These are phyloP conservation scores for Meandrina meandrites DNA, from an alignment of 92 coral and sea anemone species.

Conservation along the genomic window DNA sequence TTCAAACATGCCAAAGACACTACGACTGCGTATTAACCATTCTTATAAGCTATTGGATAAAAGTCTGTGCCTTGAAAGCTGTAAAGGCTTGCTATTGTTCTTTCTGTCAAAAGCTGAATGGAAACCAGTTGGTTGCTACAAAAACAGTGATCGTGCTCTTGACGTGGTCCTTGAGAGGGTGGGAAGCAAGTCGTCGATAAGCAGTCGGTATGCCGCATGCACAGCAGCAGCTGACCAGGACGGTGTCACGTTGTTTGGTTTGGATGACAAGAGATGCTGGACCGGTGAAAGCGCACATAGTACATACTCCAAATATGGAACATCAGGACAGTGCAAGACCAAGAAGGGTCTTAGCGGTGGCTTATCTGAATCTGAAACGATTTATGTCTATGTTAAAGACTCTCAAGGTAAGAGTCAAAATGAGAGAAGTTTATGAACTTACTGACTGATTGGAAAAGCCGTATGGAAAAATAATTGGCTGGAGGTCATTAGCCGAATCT, in stretches of 20 bases:
- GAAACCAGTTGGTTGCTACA: conserved; percentile 19
- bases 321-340: background rate
- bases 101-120: conserved; percentile 5
- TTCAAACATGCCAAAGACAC: too few species aligned
- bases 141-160: background rate
- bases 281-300: background rate
- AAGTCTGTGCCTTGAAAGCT: too few species aligned
- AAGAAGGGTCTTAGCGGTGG: background rate
- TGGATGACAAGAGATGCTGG: conserved; percentile 26
- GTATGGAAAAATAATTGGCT: too few species aligned
- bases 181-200: background rate
- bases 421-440: background rate
- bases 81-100: background rate
- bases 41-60: too few species aligned
- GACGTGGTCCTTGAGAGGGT: background rate
- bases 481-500: too few species aligned
- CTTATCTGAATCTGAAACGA: background rate
- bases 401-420: background rate
- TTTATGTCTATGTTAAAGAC: background rate
- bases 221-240: background rate
- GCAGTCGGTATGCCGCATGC: background rate
- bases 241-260: conserved; percentile 3
- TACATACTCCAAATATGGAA: background rate
- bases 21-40: too few species aligned
- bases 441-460: too few species aligned